Conservation (phyloP, 1,140 invertebrate genomes). For the Drosophila sproati region DNA sequence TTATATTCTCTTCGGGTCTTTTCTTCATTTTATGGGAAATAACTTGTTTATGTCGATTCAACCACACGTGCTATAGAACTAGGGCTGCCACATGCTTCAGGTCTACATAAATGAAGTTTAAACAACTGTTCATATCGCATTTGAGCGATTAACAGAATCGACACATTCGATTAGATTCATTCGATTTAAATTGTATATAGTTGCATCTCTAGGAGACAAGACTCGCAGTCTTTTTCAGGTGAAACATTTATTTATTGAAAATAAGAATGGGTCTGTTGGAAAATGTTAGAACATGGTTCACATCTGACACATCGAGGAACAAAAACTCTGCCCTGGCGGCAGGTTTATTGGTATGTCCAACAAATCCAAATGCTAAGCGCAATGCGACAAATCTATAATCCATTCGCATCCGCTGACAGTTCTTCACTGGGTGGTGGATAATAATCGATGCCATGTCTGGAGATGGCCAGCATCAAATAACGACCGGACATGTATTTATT, state of each 20-base stretch:
- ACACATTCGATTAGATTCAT: conserved; percentile 26
- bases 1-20: conserved; percentile 32
- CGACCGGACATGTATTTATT: conserved; percentile 95
- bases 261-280: conserved; percentile 66
- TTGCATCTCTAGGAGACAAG: conserved; percentile 23
- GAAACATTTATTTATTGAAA: conserved; percentile 20
- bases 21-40: conserved; percentile 52
- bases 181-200: neutral
- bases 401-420: conserved; percentile 85
- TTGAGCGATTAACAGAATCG: neutral
- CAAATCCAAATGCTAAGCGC: neutral
- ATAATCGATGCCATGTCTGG: conserved; percentile 96
- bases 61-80: conserved; percentile 26
- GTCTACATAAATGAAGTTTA: neutral
- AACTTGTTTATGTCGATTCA: conserved; percentile 37
- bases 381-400: conserved; percentile 1
- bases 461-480: conserved; percentile 87
- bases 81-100: conserved; percentile 18
- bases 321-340: conserved; percentile 92
- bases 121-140: conserved; percentile 17
- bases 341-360: conserved; percentile 90
- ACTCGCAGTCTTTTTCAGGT: conserved; percentile 13
- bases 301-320: conserved; percentile 90
- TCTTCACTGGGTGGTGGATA: conserved; percentile 98
- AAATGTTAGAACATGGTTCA: conserved; percentile 66